A percentile compares a stretch with the other conserved stretches of the same genome.
phyloP scores from a whole-genome alignment of 2,113 vertebrate genomes.

The Meriones unguiculatus region DNA sequence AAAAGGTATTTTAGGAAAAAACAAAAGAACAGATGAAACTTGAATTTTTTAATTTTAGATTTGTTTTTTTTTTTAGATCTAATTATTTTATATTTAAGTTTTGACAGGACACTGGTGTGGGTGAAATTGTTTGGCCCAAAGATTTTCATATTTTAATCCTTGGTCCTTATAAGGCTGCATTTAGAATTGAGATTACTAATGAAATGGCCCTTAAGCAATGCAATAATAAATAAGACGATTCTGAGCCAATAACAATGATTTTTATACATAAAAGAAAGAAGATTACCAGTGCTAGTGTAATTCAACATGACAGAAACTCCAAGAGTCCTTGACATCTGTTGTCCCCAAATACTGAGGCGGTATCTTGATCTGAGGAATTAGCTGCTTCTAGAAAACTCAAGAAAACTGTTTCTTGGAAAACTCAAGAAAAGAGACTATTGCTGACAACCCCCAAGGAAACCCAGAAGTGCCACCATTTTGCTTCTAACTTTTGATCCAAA shows the following conservation, averaged over 20 bases:
- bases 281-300: background rate
- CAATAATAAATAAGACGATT: background rate
- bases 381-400: background rate
- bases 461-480: background rate
- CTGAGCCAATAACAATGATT: background rate
- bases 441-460: background rate
- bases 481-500: background rate
- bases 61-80: background rate
- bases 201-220: constrained; percentile 28
- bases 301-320: background rate
- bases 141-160: background rate
- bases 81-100: background rate
- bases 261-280: background rate
- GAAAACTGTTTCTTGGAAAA: too few relatives aligned
- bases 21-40: background rate
- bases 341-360: background rate
- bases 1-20: background rate
- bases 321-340: background rate
- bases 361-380: background rate
- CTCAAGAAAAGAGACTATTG: background rate
- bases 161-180: background rate
- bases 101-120: background rate
- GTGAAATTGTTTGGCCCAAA: background rate
- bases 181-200: constrained; percentile 33
- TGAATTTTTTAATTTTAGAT: constrained; percentile 25